phyloP scores from a whole-genome alignment of 2,797 vertebrate genomes.

The Manis javanica region DNA sequence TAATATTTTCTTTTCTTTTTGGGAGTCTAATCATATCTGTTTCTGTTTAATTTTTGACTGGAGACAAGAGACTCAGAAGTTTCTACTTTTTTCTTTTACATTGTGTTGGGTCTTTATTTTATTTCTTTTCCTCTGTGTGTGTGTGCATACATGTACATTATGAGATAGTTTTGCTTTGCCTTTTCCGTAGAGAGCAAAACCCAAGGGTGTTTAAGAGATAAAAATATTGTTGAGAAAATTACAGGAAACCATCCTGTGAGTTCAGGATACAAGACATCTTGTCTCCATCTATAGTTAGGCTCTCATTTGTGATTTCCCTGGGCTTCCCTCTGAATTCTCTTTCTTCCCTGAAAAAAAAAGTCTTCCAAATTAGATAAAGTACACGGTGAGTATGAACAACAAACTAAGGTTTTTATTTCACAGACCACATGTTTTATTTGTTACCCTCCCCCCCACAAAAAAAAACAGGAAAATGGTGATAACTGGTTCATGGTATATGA shows the following conservation, averaged over 20 bases:
- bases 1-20: not conserved
- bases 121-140: not conserved
- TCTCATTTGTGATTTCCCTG: not conserved
- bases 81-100: not conserved
- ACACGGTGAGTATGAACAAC: not conserved
- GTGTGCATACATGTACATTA: not conserved
- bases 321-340: not conserved
- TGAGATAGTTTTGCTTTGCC: not conserved
- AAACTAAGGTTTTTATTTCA: constrained; percentile 7
- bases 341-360: not conserved
- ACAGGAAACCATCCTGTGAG: not conserved
- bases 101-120: not conserved
- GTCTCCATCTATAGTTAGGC: not conserved
- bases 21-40: not conserved
- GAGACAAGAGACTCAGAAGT: not conserved
- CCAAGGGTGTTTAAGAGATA: not conserved
- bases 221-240: not conserved
- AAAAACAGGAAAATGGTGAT: not conserved
- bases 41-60: not conserved
- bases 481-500: not conserved
- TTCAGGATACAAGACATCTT: not conserved
- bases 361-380: not conserved
- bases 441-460: not conserved
- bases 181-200: not conserved
- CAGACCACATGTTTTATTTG: not conserved